Evolutionary conservation across 2,113 vertebrate genomes (phyloP), one percentile per base, ranked within the genome.

Genomic region (Madoqua kirkii): DNA sequence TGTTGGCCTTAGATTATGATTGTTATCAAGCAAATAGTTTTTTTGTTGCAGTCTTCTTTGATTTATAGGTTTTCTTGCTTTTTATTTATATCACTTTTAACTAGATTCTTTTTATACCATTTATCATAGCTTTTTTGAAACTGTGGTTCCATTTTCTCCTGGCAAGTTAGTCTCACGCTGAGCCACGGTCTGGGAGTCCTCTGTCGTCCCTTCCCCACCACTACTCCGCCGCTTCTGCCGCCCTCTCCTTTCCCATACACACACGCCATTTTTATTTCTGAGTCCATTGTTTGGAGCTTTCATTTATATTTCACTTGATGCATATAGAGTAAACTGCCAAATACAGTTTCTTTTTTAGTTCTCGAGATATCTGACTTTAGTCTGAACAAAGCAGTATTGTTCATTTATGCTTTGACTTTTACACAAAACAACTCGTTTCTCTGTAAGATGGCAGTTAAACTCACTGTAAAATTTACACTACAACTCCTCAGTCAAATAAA

Each of bases 371-470:
- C 92, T 84, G 6, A 81, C 27, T 91, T 89, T 74, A 59, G 12
- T 87, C 21, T 95, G 54, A 95, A 95, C 79, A 89, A 96, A 95
- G 23, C 50, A 87, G 45, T 57, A 60, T 48, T 96, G 57, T 93
- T 87, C n/a, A 55, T 23, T n/a, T 93, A 76, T 45, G 33, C 40
- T 93, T 96, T 89, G 78, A 76, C 54, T 96, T 95, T 79, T 57
- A 16, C 76, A 16, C 79, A 27, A 94, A 96, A 89, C 55, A 95
- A 19, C 43, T 88, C 95, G 52, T 74, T 96, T 79, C 45, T 87
- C 59, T 87, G 40, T 7, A 93, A 95, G 86, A 81, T 64, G 57
- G 21, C 57, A 71, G 55, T 87, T 94, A 87, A 92, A 74, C 14
- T 90, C n/a, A 50, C 60, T 87, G 50, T 78, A 84, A 95, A 95